Percentiles rank a stretch among this genome's conserved stretches.
These are phyloP conservation scores for Pteronotus mesoamericanus DNA, from an alignment of 2,797 vertebrate species.

Conservation along the genomic window DNA sequence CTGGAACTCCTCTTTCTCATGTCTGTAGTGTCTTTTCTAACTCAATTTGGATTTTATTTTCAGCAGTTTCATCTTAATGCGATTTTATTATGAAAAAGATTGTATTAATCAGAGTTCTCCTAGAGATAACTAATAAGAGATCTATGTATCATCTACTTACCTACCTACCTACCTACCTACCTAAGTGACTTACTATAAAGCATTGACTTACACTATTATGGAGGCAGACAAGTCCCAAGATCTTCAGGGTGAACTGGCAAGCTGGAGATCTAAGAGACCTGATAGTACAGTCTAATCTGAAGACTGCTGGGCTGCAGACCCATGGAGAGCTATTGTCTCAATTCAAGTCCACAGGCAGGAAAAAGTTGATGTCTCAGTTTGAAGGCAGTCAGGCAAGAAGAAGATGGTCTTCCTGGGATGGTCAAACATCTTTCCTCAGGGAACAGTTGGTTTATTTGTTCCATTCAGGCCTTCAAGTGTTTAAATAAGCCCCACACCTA, in stretches of 20 bases:
- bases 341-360: background rate
- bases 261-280: background rate
- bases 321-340: background rate
- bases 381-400: background rate
- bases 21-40: background rate
- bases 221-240: background rate
- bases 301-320: background rate
- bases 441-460: background rate
- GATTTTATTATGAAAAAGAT: background rate
- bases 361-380: background rate
- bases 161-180: background rate
- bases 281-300: background rate
- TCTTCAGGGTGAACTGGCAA: background rate
- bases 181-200: background rate
- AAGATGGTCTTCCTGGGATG: background rate
- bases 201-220: background rate
- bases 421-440: background rate
- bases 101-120: too few relatives aligned
- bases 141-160: background rate
- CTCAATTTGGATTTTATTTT: background rate
- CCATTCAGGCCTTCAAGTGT: background rate
- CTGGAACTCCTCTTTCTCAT: background rate
- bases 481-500: background rate
- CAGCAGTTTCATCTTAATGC: background rate
- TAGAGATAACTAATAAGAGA: background rate